Evolutionary conservation across 2,888 invertebrate genomes (phyloP), one percentile per base, ranked within the genome.

Genomic region (Trichogramma evanescens): DNA sequence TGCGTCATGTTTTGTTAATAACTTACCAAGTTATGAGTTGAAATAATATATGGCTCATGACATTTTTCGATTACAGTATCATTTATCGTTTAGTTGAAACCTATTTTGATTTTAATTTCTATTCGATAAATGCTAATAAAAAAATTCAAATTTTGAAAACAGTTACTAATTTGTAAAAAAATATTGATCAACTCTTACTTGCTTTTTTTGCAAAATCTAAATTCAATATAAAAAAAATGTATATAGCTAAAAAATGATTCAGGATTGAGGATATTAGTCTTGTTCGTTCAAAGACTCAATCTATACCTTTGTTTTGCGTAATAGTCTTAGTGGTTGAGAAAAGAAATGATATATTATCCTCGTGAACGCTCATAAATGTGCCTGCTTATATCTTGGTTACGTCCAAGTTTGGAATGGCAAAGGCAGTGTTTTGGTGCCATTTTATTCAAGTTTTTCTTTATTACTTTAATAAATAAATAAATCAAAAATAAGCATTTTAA

Each of bases 361-460:
- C 61, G 57, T 39, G 57, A 65, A 61, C 72, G 74, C 74, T 75
- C 72, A 70, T 72, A 70, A 64, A 74, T 75, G 77, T 77, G 76
- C 81, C 80, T 82, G 80, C 80, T 81, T 84, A 83, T 81, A 79
- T 83, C 83, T 77, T 78, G 78, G 80, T 76, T 78, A 76, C 83
- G 83, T 84, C 83, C 84, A 86, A 86, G 86, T 86, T 82, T 85
- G 85, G 84, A 83, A 82, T 83, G 83, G 85, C 83, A 82, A 79
- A 78, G 81, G 82, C 82, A 83, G 81, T 82, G 84, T 84, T 85
- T 84, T 84, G 85, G 85, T 84, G 83, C 82, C 82, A 81, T 78
- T 74, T 71, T 68, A 66, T 39, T 55, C 46, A 40, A 10, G 54
- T 61, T 59, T 55, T 59, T 62, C 41, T 56, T 50, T 53, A 44